These are phyloP conservation scores for Cistogaster globosa DNA, from an alignment of 2,888 invertebrate species.

Conservation along the genomic window DNA sequence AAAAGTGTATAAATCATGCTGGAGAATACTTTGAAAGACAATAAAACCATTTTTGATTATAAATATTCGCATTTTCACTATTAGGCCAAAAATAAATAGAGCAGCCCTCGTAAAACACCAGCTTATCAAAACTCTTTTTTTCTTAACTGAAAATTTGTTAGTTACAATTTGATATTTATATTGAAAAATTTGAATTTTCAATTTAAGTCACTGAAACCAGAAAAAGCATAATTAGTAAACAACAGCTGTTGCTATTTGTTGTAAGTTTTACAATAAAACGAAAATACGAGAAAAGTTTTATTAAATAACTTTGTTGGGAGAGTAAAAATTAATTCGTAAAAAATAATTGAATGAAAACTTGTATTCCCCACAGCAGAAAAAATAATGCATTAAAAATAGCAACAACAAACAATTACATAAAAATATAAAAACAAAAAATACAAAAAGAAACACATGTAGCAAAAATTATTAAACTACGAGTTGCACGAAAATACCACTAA, in stretches of 20 bases:
- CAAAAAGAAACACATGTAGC: conserved; percentile 10
- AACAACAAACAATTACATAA: conserved; percentile 18
- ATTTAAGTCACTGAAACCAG: conserved; percentile 1
- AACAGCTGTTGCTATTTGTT: conserved; percentile 66
- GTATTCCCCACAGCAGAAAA: conserved; percentile 8
- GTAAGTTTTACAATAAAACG: conserved; percentile 70
- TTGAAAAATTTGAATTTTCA: no score
- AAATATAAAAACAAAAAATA: conserved; percentile 47
- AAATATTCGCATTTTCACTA: no score
- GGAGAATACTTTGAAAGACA: no score
- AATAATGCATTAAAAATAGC: conserved; percentile 15
- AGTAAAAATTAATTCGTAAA: conserved; percentile 9
- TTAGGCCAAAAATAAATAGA: no score
- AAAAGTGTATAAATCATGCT: no score
- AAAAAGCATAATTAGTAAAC: not conserved
- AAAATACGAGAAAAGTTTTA: conserved; percentile 53
- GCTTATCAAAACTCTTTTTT: no score
- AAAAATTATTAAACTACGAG: conserved; percentile 36
- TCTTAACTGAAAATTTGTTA: no score
- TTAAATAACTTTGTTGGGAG: conserved; percentile 29
- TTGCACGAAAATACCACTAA: conserved; percentile 41
- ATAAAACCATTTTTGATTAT: no score
- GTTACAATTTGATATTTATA: no score
- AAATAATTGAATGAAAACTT: conserved; percentile 3
- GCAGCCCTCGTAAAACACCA: no score